A percentile compares a stretch with the other conserved stretches of the same genome.
Conservation (phyloP, 2,888 invertebrate genomes). For the Herminia tarsipennalis region DNA sequence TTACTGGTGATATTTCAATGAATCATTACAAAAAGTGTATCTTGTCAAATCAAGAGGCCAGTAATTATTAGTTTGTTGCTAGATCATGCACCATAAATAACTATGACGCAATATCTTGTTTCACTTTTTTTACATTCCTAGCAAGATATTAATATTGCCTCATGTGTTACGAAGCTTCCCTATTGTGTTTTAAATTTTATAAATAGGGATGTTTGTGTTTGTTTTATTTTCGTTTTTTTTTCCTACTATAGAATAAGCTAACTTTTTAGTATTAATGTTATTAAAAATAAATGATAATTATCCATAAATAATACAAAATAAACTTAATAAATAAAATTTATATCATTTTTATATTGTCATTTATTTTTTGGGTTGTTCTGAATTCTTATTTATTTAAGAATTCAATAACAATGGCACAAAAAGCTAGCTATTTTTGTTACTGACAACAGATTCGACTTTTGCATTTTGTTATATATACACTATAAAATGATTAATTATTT, state of each 20-base stretch:
- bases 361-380: slow-evolving; percentile 32
- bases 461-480: slow-evolving; percentile 3
- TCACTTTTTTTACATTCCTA: not conserved
- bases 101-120: slow-evolving; percentile 30
- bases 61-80: slow-evolving; percentile 54
- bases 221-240: slow-evolving; percentile 57
- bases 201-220: slow-evolving; percentile 59
- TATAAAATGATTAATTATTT: not conserved
- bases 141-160: slow-evolving; percentile 33
- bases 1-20: slow-evolving; percentile 44
- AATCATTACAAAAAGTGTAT: not conserved
- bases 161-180: slow-evolving; percentile 53
- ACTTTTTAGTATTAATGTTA: slow-evolving; percentile 54
- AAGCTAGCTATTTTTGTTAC: slow-evolving; percentile 42
- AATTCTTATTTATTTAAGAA: slow-evolving; percentile 23
- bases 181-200: slow-evolving; percentile 45
- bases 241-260: slow-evolving; percentile 63
- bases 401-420: slow-evolving; percentile 34
- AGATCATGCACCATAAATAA: slow-evolving; percentile 53
- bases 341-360: slow-evolving; percentile 27
- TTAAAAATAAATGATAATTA: slow-evolving; percentile 34
- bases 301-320: not conserved
- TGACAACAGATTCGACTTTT: slow-evolving; percentile 33
- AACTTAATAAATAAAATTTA: too few species aligned
- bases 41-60: slow-evolving; percentile 23